Evolutionary conservation across 2,113 vertebrate genomes (phyloP).

Genomic region (Caranx melampygus): DNA sequence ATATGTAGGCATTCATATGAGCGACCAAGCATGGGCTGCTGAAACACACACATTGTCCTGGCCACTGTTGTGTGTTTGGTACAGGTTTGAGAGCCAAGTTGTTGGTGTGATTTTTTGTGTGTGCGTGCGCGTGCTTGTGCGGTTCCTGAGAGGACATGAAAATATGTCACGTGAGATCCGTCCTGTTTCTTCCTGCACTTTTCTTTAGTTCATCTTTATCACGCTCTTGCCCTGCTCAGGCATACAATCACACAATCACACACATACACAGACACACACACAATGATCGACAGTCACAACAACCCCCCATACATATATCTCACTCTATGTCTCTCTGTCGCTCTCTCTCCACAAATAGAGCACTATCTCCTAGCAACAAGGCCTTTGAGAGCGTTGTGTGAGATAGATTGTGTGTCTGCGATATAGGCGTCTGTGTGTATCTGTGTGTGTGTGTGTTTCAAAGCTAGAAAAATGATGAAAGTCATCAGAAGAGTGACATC

Average conservation of each 20-base stretch:
- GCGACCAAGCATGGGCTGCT: conserved; percentile 34
- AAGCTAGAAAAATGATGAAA: conserved; percentile 63
- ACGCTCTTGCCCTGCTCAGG: neutral
- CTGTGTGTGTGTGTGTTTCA: conserved; percentile 36
- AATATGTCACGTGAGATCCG: neutral
- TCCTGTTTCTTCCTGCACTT: conserved; percentile 10
- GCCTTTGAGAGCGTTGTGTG: conserved; percentile 65
- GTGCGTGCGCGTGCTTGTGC: neutral
- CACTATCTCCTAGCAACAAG: conserved; percentile 79
- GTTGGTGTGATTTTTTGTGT: neutral
- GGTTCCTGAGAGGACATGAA: neutral
- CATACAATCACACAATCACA: conserved; percentile 8
- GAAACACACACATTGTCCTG: conserved; percentile 36
- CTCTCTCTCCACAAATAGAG: conserved; percentile 73
- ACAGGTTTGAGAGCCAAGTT: conserved; percentile 16
- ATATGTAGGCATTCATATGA: conserved; percentile 46
- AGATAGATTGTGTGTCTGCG: conserved; percentile 65
- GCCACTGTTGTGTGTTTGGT: conserved; percentile 11
- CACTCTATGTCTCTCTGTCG: conserved; percentile 40
- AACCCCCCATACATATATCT: neutral
- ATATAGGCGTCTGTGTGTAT: conserved; percentile 37
- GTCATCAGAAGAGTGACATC: conserved; percentile 53
- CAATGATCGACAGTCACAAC: neutral
- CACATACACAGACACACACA: conserved; percentile 1
- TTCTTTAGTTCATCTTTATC: conserved; percentile 21